Evolutionary conservation across 92 coral and sea anemone species (phyloP).

Genomic region (Umimayanthus kanabou): DNA sequence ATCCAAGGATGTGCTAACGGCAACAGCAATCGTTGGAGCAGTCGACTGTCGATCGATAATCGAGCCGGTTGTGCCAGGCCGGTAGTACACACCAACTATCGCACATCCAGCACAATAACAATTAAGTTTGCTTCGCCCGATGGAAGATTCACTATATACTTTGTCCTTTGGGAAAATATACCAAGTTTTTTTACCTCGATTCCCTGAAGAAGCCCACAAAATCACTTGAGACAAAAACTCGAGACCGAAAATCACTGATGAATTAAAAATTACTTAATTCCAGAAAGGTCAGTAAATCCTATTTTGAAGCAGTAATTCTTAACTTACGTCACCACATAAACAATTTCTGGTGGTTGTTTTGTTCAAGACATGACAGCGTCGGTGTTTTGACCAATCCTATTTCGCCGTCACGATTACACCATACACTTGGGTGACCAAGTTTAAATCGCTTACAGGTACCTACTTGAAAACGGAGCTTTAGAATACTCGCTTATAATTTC

Average conservation of each 20-base stretch:
- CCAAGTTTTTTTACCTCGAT: conserved; percentile 38
- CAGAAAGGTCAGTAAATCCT: conserved; percentile 44
- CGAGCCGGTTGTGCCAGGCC: not conserved
- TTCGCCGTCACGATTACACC: conserved; percentile 20
- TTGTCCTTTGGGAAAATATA: not conserved
- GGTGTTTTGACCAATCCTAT: conserved; percentile 4
- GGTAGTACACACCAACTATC: not conserved
- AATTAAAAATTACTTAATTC: conserved; percentile 47
- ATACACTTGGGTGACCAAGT: conserved; percentile 36
- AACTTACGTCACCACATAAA: conserved; percentile 40
- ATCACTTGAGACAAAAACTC: conserved; percentile 38
- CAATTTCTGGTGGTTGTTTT: conserved; percentile 42
- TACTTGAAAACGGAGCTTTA: not conserved
- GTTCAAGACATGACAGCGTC: conserved; percentile 4
- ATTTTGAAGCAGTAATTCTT: conserved; percentile 40
- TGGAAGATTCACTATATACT: not conserved
- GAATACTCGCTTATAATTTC: not conserved
- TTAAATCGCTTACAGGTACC: conserved; percentile 19
- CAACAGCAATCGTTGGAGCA: not conserved
- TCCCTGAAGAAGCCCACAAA: conserved; percentile 48
- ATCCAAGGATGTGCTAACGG: not conserved
- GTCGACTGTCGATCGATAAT: not conserved
- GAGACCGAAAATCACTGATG: conserved; percentile 32
- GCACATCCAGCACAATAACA: not conserved
- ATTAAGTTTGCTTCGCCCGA: not conserved